Evolutionary conservation across 2,888 invertebrate species (phyloP).

Genomic region (Amphipoea oculea): DNA sequence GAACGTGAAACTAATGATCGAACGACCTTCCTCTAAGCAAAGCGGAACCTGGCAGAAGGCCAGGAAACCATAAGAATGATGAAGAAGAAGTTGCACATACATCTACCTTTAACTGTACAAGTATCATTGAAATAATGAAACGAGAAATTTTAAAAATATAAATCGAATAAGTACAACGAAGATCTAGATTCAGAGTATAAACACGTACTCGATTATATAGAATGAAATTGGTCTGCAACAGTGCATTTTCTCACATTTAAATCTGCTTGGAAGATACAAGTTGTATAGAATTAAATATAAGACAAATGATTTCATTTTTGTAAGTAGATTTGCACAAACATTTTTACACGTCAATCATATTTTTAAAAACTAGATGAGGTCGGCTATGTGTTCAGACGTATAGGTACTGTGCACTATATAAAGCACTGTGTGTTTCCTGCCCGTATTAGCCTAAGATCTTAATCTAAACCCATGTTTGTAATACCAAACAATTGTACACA

Average conservation of each 20-base stretch:
- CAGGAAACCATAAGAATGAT: slow-evolving; percentile 31
- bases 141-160: not conserved
- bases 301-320: too few relatives aligned
- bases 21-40: slow-evolving; percentile 39
- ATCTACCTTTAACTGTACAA: slow-evolving; percentile 4
- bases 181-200: slow-evolving; percentile 27
- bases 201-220: slow-evolving; percentile 42
- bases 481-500: slow-evolving; percentile 31
- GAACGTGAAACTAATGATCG: slow-evolving; percentile 37
- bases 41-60: slow-evolving; percentile 47
- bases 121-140: slow-evolving; percentile 23
- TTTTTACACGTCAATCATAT: too few relatives aligned
- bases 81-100: slow-evolving; percentile 28
- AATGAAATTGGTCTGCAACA: slow-evolving; percentile 18
- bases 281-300: not conserved
- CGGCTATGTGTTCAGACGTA: not conserved
- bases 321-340: too few relatives aligned
- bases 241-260: slow-evolving; percentile 45
- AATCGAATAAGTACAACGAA: slow-evolving; percentile 15
- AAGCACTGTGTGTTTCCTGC: not conserved
- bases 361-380: too few relatives aligned
- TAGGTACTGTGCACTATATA: not conserved
- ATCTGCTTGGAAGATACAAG: slow-evolving; percentile 18
- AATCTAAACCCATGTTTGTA: slow-evolving; percentile 47
- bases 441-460: slow-evolving; percentile 14